These are phyloP conservation scores for Porites lutea DNA, from an alignment of 64 coral and sea anemone species.

Conservation along the genomic window DNA sequence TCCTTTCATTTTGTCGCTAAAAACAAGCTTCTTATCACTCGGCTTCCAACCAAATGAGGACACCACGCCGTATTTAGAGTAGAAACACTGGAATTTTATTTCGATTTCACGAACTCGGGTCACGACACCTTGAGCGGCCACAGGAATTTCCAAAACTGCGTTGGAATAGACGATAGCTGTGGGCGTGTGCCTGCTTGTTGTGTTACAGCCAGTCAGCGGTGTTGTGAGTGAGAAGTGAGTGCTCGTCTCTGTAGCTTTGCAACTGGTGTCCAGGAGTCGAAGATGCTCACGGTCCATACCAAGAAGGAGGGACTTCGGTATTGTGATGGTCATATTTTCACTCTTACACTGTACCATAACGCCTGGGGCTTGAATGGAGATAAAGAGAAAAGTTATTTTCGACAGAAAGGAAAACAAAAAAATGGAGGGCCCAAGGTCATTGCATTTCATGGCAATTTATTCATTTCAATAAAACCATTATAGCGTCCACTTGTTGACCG, in stretches of 20 bases:
- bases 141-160: neutral
- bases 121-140: neutral
- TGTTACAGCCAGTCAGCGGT: neutral
- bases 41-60: conserved; percentile 23
- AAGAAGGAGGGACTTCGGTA: neutral
- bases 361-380: neutral
- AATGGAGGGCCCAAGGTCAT: too few relatives aligned
- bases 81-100: neutral
- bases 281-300: neutral
- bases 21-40: neutral
- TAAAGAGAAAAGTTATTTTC: too few relatives aligned
- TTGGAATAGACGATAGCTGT: conserved; percentile 13
- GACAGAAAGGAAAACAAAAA: too few relatives aligned
- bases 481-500: too few relatives aligned
- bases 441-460: too few relatives aligned
- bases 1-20: conserved; percentile 31
- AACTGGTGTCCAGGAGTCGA: neutral
- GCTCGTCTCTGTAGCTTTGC: neutral
- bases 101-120: conserved; percentile 16
- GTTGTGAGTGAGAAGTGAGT: neutral
- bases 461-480: too few relatives aligned
- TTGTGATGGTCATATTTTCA: neutral
- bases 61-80: neutral
- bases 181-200: neutral
- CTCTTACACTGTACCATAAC: conserved; percentile 4